Conservation (phyloP, 2,113 vertebrate genomes). For the Aspidoscelis tigris region DNA sequence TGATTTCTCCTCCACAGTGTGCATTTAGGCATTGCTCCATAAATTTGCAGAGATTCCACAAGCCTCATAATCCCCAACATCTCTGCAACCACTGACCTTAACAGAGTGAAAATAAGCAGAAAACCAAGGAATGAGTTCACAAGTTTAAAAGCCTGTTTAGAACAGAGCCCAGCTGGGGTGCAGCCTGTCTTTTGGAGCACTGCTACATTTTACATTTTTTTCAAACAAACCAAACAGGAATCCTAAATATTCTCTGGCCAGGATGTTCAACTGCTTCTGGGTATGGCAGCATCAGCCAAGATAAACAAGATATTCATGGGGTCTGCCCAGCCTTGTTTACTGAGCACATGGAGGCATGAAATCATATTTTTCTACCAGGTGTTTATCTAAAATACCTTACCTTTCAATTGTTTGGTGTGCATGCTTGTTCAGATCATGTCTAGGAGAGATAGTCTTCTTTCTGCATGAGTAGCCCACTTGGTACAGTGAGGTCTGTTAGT, state of each 20-base stretch:
- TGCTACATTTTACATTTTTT: neutral
- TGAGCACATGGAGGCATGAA: neutral
- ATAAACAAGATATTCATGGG: neutral
- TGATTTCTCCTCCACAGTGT: neutral
- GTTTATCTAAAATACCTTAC: neutral
- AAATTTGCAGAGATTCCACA: neutral
- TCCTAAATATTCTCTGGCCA: neutral
- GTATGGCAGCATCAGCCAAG: no score
- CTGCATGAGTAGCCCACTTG: neutral
- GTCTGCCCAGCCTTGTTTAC: neutral
- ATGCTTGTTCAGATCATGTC: neutral
- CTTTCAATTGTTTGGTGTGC: neutral
- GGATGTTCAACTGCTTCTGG: neutral
- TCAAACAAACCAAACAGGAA: neutral
- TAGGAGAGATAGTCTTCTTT: neutral
- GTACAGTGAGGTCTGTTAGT: neutral
- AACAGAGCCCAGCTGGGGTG: rapidly evolving
- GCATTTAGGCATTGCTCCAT: neutral
- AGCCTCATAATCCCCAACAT: constrained; percentile 36
- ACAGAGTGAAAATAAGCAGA: constrained; percentile 43
- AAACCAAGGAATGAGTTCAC: constrained; percentile 46
- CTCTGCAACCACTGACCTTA: constrained; percentile 26
- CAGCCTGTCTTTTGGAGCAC: neutral
- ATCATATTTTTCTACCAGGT: neutral
- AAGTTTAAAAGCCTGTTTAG: constrained; percentile 30